phyloP scores from a whole-genome alignment of 1,140 invertebrate genomes.

The Trichonephila inaurata region DNA sequence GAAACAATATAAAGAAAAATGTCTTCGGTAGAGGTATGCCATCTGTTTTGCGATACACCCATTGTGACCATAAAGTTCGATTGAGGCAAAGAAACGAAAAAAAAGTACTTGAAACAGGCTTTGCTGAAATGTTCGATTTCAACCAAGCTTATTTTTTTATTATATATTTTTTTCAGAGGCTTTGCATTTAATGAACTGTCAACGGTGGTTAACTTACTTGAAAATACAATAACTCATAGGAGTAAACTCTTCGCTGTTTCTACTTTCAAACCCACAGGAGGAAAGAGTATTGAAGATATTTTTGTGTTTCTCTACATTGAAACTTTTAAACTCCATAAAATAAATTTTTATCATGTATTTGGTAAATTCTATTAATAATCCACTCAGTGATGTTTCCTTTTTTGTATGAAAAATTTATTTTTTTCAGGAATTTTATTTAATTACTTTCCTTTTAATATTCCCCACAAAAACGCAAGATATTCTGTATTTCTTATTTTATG shows the following conservation, averaged over 20 bases:
- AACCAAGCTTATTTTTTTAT: not conserved
- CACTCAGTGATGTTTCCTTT: too few relatives aligned
- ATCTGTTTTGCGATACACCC: constrained; percentile 62
- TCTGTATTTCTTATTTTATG: too few relatives aligned
- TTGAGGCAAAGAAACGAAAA: constrained; percentile 28
- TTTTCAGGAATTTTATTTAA: too few relatives aligned
- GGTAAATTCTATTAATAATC: too few relatives aligned
- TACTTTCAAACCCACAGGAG: not conserved
- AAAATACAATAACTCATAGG: constrained; percentile 43
- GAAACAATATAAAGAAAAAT: constrained; percentile 71
- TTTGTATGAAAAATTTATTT: too few relatives aligned
- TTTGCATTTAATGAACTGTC: constrained; percentile 57
- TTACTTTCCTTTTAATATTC: too few relatives aligned
- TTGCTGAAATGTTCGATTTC: constrained; percentile 57
- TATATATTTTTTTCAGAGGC: constrained; percentile 20
- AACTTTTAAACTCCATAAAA: not conserved
- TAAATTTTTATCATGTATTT: too few relatives aligned
- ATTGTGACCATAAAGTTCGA: constrained; percentile 63
- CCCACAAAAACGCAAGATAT: too few relatives aligned
- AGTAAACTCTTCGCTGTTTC: not conserved
- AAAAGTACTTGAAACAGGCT: constrained; percentile 50
- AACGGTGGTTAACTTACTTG: constrained; percentile 45
- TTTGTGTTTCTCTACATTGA: not conserved
- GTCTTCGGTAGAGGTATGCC: constrained; percentile 44
- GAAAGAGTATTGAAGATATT: not conserved